Percentiles rank a stretch among this genome's conserved stretches.
phyloP scores from a whole-genome alignment of 2,113 vertebrate genomes.

The Acrocephalus kingi region DNA sequence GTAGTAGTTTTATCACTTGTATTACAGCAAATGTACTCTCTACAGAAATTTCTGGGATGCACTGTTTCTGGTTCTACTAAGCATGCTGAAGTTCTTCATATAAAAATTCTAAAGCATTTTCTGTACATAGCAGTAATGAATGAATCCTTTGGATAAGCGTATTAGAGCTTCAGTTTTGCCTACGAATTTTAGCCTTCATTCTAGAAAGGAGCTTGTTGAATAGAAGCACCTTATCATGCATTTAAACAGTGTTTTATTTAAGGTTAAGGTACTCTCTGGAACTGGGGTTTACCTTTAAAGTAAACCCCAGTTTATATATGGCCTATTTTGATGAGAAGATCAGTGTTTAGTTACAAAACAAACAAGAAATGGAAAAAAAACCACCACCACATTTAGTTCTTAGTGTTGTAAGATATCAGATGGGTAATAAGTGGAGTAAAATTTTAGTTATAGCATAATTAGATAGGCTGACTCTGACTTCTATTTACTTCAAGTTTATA shows the following conservation, averaged over 20 bases:
- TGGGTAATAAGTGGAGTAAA: background rate
- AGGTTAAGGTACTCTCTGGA: background rate
- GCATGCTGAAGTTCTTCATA: background rate
- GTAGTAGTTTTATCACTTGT: constrained; percentile 48
- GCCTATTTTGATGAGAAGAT: background rate
- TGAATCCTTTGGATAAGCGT: background rate
- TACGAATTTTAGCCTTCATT: background rate
- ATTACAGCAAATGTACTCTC: background rate
- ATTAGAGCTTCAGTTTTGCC: background rate
- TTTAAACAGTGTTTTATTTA: background rate
- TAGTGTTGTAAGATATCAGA: background rate
- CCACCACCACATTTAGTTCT: background rate
- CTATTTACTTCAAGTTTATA: background rate
- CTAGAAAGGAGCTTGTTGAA: background rate
- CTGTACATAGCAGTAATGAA: background rate
- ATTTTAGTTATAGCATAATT: background rate
- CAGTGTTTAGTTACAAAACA: background rate
- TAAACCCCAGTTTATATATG: background rate
- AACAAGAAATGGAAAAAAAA: background rate
- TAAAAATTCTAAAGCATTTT: background rate
- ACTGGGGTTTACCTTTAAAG: background rate
- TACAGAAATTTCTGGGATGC: constrained; percentile 13
- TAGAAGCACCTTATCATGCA: background rate
- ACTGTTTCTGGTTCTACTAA: constrained; percentile 15
- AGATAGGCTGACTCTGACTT: background rate